Evolutionary conservation across 2,113 vertebrate genomes (phyloP), one percentile per base, ranked within the genome.

Genomic region (Gasterosteus aculeatus): DNA sequence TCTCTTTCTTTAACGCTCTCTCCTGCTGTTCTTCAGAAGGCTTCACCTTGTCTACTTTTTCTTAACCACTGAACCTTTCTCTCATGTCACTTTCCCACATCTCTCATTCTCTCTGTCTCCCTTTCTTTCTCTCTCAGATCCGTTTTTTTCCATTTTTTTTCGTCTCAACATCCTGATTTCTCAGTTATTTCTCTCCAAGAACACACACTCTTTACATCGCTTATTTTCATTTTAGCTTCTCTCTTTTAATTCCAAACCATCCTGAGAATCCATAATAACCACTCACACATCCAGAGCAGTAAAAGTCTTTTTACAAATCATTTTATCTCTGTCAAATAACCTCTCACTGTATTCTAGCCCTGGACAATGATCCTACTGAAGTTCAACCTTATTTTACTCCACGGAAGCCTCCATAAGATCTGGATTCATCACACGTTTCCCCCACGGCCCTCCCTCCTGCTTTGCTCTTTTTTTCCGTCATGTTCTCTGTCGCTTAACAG

Each of bases 181-280:
- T 75, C 53, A 68, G 62, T 73, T 44, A 63, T 68, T 9, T 38
- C 18, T 53, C 11, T 63, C 29, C 70, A 67, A 71, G 44, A 78
- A 64, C 47, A 80, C 6, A 47, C 47, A 61, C 29, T 81, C 47
- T 22, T 56, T 53, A 56, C 56, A 63, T 81, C 54, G 69, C 35
- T 46, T 77, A 42, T 63, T 57, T 72, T 26, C 53, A 49, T 51
- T 69, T 60, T 49, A 15, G 75, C 35, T 67, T 54, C 44, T 56
- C 46, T 72, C 41, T 69, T 81, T 85, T 76, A 80, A 51, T 56
- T 77, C 87, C 61, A 77, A 77, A 88, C 91, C 85, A 90, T 89
- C 86, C 93, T 83, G 87, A 88, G 90, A 82, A 87, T 91, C 84
- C 89, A 87, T 89, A 91, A 72, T 91, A 73, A 81, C 80, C 91